Base-by-base conservation (phyloP, 2,888 invertebrate genomes). In the Drosophila formosana region DNA sequence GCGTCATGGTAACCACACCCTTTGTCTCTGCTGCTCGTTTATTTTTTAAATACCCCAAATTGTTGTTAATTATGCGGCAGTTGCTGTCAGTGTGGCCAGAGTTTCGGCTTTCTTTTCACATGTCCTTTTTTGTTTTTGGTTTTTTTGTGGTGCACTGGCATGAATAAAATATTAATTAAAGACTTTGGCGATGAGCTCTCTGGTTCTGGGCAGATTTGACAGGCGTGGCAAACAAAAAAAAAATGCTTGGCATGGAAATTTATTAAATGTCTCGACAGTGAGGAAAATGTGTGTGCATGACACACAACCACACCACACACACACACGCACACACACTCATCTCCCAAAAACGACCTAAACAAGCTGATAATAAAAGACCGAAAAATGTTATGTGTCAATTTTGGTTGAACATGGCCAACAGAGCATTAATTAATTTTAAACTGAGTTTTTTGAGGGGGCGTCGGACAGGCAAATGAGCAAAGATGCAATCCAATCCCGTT, bases 81-180 rank as follows among this genome's bases (percentile, higher is more conserved):
- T 47, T 62, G 68, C 66, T 66, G 68, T 62, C 66, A 66, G 39
- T 61, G 62, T 57, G 71, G 61, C 53, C 71, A 51, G 65, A 60
- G 57, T 57, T 65, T 65, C n/a, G 2, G 4, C 37, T n/a, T 37
- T 37, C n/a, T 37, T 37, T 37, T 5, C 11, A 4, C 32, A 8
- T 32, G 32, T 32, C 34, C 34, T 34, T 7, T 13, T 46, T 52
- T n/a, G 18, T 13, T 26, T 18, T 47, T 8, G 41, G 7, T 37
- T 23, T 46, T 55, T 47, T 41, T 39, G 53, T 34, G 37, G 18
- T 23, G 43, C 50, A 51, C 60, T 63, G 73, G 46, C 55, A 66
- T 60, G 64, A 55, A 73, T 86, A 75, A 82, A 88, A 82, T 86
- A 84, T 84, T 88, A 88, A 88, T 88, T 88, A 84, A 84, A 86